Base-by-base conservation (phyloP, 2,113 vertebrate genomes). In the Mellivora capensis region DNA sequence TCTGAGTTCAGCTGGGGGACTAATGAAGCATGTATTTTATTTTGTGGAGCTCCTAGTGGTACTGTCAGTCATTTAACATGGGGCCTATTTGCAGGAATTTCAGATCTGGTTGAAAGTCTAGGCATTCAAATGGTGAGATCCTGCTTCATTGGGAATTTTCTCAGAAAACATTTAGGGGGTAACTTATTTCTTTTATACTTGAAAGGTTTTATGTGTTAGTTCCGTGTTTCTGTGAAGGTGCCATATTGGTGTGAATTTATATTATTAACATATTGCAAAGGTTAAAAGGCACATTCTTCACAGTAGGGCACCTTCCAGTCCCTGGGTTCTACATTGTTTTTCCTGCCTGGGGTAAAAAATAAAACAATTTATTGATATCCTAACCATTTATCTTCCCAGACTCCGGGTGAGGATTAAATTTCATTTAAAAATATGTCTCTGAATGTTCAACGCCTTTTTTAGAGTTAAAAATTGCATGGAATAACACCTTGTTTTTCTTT, bases 1-100 rank as follows among this genome's bases (percentile, higher is more conserved):
- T 93, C 87, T 39, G 87, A 80, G 94, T 97, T 97, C 92, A 98
- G 94, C 97, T 72, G 93, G 93, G 90, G 77, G 87, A 91, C 89
- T 95, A 96, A 97, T 95, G 93, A 97, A 95, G 97, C 95, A 39
- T 93, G 87, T 52, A 39, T 95, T 97, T 97, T 96, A 97, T 94
- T 95, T 86, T 80, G 64, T 74, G 39, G 85, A 76, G 25, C 83
- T 93, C 83, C 96, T 80, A 21, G 85, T 44, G 81, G 71, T 17
- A 1, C 90, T 77, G 85, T 84, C 96, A 94, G 94, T 87, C 95
- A 94, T 72, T 82, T 79, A 57, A 74, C 93, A 81, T 74, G 87
- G 90, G 90, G 71, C 90, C 96, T 77, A 23, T 92, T 96, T 13
- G 4, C 77, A 47, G n/a, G 97, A 83, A 83, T 96, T 88, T 94